Base-by-base conservation (phyloP, 2,888 invertebrate species). In the Tiphia femorata region DNA sequence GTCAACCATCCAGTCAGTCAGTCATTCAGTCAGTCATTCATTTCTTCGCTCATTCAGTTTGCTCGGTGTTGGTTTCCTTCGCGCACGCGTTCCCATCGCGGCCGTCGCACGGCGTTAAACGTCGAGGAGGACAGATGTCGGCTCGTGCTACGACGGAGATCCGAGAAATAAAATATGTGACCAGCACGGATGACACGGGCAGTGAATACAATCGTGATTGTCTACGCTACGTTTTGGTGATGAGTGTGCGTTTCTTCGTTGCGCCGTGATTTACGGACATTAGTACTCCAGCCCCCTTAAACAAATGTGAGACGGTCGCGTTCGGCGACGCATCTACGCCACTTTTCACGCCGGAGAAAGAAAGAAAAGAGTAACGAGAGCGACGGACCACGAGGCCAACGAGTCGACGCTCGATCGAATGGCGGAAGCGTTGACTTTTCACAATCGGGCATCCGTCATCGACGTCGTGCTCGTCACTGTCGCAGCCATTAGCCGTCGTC, bases 51-150 rank as follows among this genome's bases (percentile, higher is more conserved):
- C 58, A 53, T 29, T 56, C 55, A 52, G 58, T 55, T 55, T 46
- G 50, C 57, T 64, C 64, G 53, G 56, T 60, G 53, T 43, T 33
- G 47, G 43, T 48, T 23, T 49, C 33, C 23, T 56, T 33, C 43
- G 43, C 54, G 43, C 14, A 49, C 38, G 17, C 27, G 12, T 47
- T 35, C 37, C 49, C 42, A 42, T 41, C 29, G 29, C 29, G 29
- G 16, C 27, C 27, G 27, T 19, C 19, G 8, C 6, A 37, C 14
- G 44, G 30, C 27, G 42, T 30, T 27, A 12, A 14, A 12, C 21
- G 12, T 10, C 14, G 27, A 23, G 14, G 41, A 40, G 25, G 21
- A 14, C 16, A 33, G 33, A 33, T 30, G n/a, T n/a, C 33, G 1
- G 6, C 20, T n/a, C 29, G 30, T 50, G 23, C 33, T 12, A 21